Evolutionary conservation across 2,888 invertebrate species (phyloP).

Genomic region (Lasioglossum lativentre): DNA sequence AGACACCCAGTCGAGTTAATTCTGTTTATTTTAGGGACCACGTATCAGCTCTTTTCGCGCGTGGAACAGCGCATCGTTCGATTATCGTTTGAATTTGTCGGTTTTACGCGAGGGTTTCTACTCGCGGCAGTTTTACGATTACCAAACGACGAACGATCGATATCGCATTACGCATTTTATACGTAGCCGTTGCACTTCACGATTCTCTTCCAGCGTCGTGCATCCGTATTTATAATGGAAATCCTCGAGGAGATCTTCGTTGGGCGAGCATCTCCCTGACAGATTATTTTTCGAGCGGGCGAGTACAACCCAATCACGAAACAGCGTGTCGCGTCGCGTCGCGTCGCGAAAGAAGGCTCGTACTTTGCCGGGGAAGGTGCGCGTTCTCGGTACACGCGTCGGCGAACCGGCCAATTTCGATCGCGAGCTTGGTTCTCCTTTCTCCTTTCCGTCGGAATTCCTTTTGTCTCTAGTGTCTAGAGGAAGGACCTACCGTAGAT

Average conservation of each 20-base stretch:
- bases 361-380: slow-evolving; percentile 6
- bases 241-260: slow-evolving; percentile 39
- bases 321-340: background rate
- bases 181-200: slow-evolving; percentile 40
- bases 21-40: slow-evolving; percentile 68
- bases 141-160: slow-evolving; percentile 27
- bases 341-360: background rate
- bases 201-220: slow-evolving; percentile 15
- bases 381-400: slow-evolving; percentile 10
- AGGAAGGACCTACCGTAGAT: background rate
- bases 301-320: background rate
- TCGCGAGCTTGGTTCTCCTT: background rate
- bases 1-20: slow-evolving; percentile 41
- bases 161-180: slow-evolving; percentile 23
- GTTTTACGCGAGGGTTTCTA: slow-evolving; percentile 17
- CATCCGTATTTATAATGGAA: slow-evolving; percentile 19
- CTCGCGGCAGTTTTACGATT: slow-evolving; percentile 30
- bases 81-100: slow-evolving; percentile 40
- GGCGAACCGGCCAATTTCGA: background rate
- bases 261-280: slow-evolving; percentile 12
- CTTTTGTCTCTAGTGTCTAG: background rate
- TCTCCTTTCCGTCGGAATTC: background rate
- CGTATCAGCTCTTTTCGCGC: slow-evolving; percentile 42
- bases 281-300: slow-evolving; percentile 34
- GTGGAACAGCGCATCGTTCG: slow-evolving; percentile 35